A percentile compares a stretch with the other conserved stretches of the same genome.
phyloP scores from a whole-genome alignment of 2,113 vertebrate species.

The Circaetus gallicus region DNA sequence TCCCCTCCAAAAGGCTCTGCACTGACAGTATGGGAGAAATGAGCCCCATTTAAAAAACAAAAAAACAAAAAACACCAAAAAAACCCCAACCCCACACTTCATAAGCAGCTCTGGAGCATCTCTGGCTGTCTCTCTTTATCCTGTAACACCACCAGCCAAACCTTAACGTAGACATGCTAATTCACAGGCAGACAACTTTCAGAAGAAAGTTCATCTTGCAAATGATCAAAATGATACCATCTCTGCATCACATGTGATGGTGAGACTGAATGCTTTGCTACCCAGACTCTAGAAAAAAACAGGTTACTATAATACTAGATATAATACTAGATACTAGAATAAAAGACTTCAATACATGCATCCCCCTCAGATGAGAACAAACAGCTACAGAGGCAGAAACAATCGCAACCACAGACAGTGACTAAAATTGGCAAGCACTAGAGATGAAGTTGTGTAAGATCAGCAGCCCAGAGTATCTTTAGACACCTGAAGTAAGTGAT shows the following conservation, averaged over 20 bases:
- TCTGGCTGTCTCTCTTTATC: neutral
- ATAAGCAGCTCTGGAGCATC: neutral
- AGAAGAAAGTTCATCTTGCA: neutral
- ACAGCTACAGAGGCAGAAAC: neutral
- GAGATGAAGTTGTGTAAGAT: neutral
- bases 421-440: neutral
- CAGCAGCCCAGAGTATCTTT: neutral
- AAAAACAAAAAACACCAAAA: neutral
- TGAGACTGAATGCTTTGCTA: neutral
- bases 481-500: neutral
- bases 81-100: neutral
- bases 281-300: neutral
- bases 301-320: no score
- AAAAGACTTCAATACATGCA: neutral
- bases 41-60: neutral
- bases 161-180: neutral
- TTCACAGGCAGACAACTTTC: neutral
- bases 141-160: neutral
- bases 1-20: rapidly evolving
- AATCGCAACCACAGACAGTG: neutral
- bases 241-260: neutral
- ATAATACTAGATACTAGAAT: neutral
- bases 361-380: neutral
- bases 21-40: neutral
- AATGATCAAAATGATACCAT: neutral